Percentiles rank a stretch among this genome's conserved stretches.
phyloP scores from a whole-genome alignment of 1,140 invertebrate species.

The Scaptomyza montana region DNA sequence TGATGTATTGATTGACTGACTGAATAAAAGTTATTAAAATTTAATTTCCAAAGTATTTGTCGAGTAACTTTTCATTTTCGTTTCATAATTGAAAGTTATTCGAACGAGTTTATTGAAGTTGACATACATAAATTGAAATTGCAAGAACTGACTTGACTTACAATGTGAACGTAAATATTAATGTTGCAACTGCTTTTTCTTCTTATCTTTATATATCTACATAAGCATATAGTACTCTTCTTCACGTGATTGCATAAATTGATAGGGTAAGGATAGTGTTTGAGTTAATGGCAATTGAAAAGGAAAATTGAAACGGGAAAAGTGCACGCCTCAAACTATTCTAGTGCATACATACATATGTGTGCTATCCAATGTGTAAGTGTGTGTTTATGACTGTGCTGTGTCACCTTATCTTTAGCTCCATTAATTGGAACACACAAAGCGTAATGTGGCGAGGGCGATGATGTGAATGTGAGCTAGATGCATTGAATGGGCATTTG shows the following conservation, averaged over 20 bases:
- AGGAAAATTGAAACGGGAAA: slow-evolving; percentile 30
- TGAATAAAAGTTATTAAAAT: too few species aligned
- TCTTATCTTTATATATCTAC: too few species aligned
- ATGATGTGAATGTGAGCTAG: background rate
- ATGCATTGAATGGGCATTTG: background rate
- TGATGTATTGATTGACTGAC: too few species aligned
- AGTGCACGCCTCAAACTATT: slow-evolving; percentile 21
- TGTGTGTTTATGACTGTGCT: background rate
- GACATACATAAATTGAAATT: too few species aligned
- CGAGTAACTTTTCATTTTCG: too few species aligned
- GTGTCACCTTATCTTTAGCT: slow-evolving; percentile 44
- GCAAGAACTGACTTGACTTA: too few species aligned
- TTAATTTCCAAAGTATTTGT: too few species aligned
- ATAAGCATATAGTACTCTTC: background rate
- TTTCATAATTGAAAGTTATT: too few species aligned
- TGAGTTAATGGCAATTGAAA: slow-evolving; percentile 23
- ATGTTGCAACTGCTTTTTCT: too few species aligned
- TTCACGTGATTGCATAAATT: background rate
- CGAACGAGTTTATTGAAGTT: too few species aligned
- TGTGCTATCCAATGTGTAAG: slow-evolving; percentile 20
- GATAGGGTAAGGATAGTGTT: background rate
- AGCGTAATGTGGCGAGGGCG: background rate
- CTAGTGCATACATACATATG: background rate
- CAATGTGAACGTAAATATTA: too few species aligned
- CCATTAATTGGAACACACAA: slow-evolving; percentile 48